Conservation (phyloP, 2,113 vertebrate species). For the Dasyprocta punctata region DNA sequence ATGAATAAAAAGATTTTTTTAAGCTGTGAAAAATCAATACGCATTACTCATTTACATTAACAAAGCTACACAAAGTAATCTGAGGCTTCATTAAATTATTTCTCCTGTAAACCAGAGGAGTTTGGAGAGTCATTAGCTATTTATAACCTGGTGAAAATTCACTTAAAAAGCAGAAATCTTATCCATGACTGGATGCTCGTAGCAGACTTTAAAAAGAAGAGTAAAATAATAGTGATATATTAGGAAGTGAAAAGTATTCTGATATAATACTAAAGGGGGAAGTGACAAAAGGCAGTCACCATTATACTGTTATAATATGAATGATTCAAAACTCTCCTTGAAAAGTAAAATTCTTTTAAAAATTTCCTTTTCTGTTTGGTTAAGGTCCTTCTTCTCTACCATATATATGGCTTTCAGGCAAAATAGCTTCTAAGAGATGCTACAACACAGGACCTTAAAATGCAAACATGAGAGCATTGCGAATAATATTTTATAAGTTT, state of each 20-base stretch:
- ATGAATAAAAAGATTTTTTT: slow-evolving; percentile 85
- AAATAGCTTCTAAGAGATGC: neutral
- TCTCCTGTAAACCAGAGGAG: slow-evolving; percentile 79
- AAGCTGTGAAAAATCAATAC: slow-evolving; percentile 87
- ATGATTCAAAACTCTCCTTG: slow-evolving; percentile 4
- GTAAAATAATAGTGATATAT: slow-evolving; percentile 37
- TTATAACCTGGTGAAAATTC: slow-evolving; percentile 61
- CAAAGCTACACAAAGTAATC: slow-evolving; percentile 82
- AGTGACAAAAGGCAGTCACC: neutral
- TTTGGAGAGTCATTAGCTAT: slow-evolving; percentile 79
- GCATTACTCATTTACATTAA: slow-evolving; percentile 87
- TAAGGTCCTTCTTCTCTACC: neutral
- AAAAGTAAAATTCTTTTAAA: slow-evolving; percentile 10
- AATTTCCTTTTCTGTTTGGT: neutral
- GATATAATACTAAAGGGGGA: neutral
- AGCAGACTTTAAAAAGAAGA: slow-evolving; percentile 48
- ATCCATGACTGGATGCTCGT: neutral
- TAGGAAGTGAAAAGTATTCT: neutral
- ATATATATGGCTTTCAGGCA: neutral
- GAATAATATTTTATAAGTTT: neutral
- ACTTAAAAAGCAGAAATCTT: slow-evolving; percentile 63
- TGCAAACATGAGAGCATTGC: neutral
- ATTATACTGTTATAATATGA: neutral
- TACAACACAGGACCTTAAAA: neutral
- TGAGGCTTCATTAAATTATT: slow-evolving; percentile 83